Base-by-base conservation (phyloP, 1,140 invertebrate species). In the Magallana ariakensis region DNA sequence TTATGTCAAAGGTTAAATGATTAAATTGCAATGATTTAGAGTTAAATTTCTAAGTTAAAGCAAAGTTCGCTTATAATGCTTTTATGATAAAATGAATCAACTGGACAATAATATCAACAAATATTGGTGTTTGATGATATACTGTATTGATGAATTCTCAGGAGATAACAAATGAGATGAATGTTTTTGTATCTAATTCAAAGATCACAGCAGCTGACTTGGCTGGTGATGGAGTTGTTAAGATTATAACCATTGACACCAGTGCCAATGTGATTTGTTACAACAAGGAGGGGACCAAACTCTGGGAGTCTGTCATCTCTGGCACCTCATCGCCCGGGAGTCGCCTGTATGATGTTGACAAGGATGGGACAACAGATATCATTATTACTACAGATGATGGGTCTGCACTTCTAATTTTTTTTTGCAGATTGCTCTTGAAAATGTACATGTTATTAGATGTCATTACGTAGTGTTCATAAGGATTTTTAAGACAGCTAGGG, bases 181-280 rank as follows among this genome's bases (percentile, higher is more conserved):
- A 33, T 7, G 19, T 19, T 62, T n/a, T 62, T 2, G 60, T 19
- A 5, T 62, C 60, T 16, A 16, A 62, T 15, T 62, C 15, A 15
- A 80, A 93, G 93, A 83, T 94, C 13, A 91, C 92, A 11, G 92
- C 92, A 26, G 91, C 91, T 62, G 92, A 94, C 66, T 57, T 94
- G 8, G 90, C 91, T 66, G 85, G 84, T 6, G 92, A 93, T 83
- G 90, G 89, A 15, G 85, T 75, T 7, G 84, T 94, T 57, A 91
- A 94, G 83, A 66, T 94, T 13, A 87, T 94, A 55, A 90, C 90
- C 62, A 82, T 92, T 15, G 93, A 94, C 81, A 92, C 90, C 10
- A 92, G 91, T 85, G 93, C 92, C 16, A 92, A 91, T 89, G 92
- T 93, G 8, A 58, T 88, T 4, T 93, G 93, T 89, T 85, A 92